Evolutionary conservation across 2,797 vertebrate genomes (phyloP), one percentile per base, ranked within the genome.

Genomic region (Chaetodon trifasciatus): DNA sequence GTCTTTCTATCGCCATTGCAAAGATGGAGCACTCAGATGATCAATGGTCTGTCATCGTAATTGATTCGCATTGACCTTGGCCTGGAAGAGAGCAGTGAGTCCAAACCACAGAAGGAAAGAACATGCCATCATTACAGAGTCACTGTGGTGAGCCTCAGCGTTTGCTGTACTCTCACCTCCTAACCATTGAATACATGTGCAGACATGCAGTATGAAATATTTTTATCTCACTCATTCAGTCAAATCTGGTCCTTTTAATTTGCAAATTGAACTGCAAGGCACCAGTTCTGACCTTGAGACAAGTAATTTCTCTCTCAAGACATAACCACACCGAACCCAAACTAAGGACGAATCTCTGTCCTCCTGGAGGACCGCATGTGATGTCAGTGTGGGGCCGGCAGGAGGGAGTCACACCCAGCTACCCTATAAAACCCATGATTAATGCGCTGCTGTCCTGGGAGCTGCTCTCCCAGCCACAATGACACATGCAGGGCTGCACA

Each of bases 361-460:
- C 89, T 91, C 81, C 76, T 77, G 40, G 71, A 88, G 78, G 85
- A 84, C 56, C 82, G 71, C 85, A 74, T 90, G 82, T 86, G 92
- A 93, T 79, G 82, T 87, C 79, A 77, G 78, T 32, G 64, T 28
- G 58, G 72, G 50, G 82, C 67, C 68, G 71, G 77, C 74, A 82
- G 86, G 64, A 87, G 82, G 86, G 88, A 89, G 86, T 85, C 89
- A 92, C 88, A 90, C 81, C 88, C 90, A 81, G 81, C 49, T 86
- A 85, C 88, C 91, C 88, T 79, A 90, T 94, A 94, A 94, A 93
- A 89, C 65, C 84, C 67, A 47, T 94, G 94, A 95, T 95, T 93
- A 94, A 95, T 95, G 90, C 83, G 72, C 79, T 52, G 89, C 84
- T 78, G 87, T 93, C 90, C 90, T 76, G 85, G 88, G 84, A 91